Evolutionary conservation across 2,113 vertebrate species (phyloP), one percentile per base, ranked within the genome.

Genomic region (Xerus inauris): DNA sequence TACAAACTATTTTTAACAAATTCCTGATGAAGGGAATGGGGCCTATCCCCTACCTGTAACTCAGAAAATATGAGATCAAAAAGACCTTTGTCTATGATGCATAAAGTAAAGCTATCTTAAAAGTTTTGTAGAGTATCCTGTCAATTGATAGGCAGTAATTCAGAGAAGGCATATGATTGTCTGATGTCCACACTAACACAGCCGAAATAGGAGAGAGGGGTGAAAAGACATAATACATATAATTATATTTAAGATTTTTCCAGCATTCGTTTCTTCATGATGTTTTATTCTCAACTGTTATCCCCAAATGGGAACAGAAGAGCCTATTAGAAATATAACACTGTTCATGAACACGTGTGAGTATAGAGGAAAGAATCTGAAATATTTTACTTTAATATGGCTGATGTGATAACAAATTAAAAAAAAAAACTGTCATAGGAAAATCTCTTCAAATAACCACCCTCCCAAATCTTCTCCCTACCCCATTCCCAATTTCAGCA

Each of bases 381-480:
- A 87, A 75, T 69, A n/a, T 45, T 62, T 77, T 62, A 51, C 4
- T 54, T 91, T 75, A 81, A 35, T 32, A 80, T 7, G 42, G 38
- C 22, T 81, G 38, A 80, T 14, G 20, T n/a, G 42, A 76, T 87
- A 62, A 65, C n/a, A 87, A 49, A 89, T 97, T 67, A 26, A 5
- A 62, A 75, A 40, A 85, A 65, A 88, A 38, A 62, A 16, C 40
- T 91, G 79, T 57, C 49, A 76, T 47, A 26, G n/a, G 54, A 87
- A 97, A 93, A 22, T 65, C 22, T 81, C 30, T 49, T n/a, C 26
- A 22, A 28, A 42, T 9, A 8, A 9, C 12, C 5, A 47, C 22
- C 4, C 51, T 49, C 32, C 28, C 24, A 49, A 62, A 1, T 19
- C 17, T 30, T 71, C n/a, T 49, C 32, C 73, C 3, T 49, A 4